phyloP scores from a whole-genome alignment of 2,113 vertebrate species.

The Perca schrenkii region DNA sequence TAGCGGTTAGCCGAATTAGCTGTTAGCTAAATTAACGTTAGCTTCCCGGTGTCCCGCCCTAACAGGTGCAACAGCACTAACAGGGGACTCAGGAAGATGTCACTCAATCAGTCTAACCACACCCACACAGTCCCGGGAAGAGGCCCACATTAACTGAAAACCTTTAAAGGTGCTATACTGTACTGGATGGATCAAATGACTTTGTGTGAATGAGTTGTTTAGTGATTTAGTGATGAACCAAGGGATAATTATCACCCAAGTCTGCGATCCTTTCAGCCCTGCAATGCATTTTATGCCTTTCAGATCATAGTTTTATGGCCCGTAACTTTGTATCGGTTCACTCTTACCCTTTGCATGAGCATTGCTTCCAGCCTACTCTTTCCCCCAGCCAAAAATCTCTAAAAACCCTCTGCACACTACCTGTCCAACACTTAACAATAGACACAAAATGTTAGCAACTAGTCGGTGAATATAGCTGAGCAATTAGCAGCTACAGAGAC shows the following conservation, averaged over 20 bases:
- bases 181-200: neutral
- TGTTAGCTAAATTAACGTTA: too few species aligned
- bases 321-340: neutral
- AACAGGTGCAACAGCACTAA: too few species aligned
- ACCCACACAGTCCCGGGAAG: too few species aligned
- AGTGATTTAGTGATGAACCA: neutral
- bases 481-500: neutral
- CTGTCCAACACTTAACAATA: neutral
- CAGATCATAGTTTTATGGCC: neutral
- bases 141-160: too few species aligned
- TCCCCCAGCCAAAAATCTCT: neutral
- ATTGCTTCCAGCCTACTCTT: neutral
- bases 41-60: too few species aligned
- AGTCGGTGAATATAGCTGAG: neutral
- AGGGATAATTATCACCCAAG: too few species aligned
- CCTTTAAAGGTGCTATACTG: neutral
- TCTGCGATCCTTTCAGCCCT: too few species aligned
- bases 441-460: neutral
- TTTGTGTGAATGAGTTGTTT: too few species aligned
- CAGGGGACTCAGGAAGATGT: too few species aligned
- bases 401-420: neutral
- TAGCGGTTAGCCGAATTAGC: too few species aligned
- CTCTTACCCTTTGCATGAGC: neutral
- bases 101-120: too few species aligned
- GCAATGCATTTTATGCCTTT: too few species aligned